A percentile compares a stretch with the other conserved stretches of the same genome.
These are phyloP conservation scores for Hydrocynus forskahlii DNA, from an alignment of 2,797 vertebrate genomes.

Conservation along the genomic window DNA sequence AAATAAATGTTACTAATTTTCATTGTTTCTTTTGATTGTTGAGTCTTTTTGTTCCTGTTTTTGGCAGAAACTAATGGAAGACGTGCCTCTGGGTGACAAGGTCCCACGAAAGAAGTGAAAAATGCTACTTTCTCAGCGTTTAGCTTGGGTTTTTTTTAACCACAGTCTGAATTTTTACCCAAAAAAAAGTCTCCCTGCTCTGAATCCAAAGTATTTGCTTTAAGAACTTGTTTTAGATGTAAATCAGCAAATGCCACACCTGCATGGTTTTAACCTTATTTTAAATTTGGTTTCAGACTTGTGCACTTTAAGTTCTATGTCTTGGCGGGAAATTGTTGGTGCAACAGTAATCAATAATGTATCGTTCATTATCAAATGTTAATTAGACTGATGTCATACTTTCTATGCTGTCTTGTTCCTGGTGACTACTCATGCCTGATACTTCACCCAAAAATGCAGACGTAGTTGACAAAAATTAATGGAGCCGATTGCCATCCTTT, in stretches of 20 bases:
- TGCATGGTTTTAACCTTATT: conserved; percentile 9
- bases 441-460: background rate
- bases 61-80: conserved; percentile 76
- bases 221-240: conserved; percentile 12
- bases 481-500: background rate
- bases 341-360: background rate
- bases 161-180: too few relatives aligned
- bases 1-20: background rate
- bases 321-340: background rate
- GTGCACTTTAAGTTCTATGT: background rate
- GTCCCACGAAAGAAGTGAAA: conserved; percentile 77
- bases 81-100: conserved; percentile 78
- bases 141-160: background rate
- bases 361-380: background rate
- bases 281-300: conserved; percentile 7
- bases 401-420: background rate
- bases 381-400: background rate
- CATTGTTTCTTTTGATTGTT: background rate
- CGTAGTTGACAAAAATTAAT: background rate
- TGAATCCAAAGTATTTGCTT: background rate
- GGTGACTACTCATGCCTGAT: background rate
- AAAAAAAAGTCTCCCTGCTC: too few relatives aligned
- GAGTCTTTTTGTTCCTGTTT: background rate
- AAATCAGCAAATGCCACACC: conserved; percentile 26
- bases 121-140: background rate